Evolutionary conservation across 53 echinoderm and acorn worm genomes (phyloP), one percentile per base, ranked within the genome.

Genomic region (Holothuria leucospilota): DNA sequence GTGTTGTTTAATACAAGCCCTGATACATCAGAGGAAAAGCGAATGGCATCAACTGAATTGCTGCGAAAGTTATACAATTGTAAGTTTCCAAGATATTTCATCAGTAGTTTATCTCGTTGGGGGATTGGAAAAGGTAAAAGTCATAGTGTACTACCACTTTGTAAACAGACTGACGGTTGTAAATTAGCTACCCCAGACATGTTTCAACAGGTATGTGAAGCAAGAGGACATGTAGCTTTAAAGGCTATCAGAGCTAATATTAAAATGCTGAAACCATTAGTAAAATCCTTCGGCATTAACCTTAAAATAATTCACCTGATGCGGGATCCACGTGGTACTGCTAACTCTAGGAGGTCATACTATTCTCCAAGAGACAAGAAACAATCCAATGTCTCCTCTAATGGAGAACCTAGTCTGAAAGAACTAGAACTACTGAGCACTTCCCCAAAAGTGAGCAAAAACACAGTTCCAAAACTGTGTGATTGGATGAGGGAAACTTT

Each of bases 251-350:
- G 96, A 39, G 89, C 94, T 1, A 82, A 93, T 62, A 81, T 96
- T 0, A 89, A 93, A 42, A 91, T 87, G 29, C 27, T 96, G 26
- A 73, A 83, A 52, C 87, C 96, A n/a, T 71, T 96, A n/a, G 73
- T 96, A 5, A 85, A 84, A 62, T 64, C 81, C 0, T 71, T 91
- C 27, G 82, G 87, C 14, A 73, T 89, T 49, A 91, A 96, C 65
- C 89, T 96, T 8, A 96, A 96, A 74, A 87, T 96, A 18, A 92
- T 96, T 27, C 96, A 96, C 87, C 85, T 96, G 10, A 85, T 96
- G 14, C 80, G 96, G 13, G 96, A 96, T 77, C 96, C 96, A 7
- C 77, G 96, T 26, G 96, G 94, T 13, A 94, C 94, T 3, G 93
- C 96, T 18, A 96, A 92, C 86, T 96, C 96, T 4, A 82, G 96